These are phyloP conservation scores for Eunapius fragilis DNA, from an alignment of 37 sponge, comb jelly and placozoan genomes.

Conservation along the genomic window DNA sequence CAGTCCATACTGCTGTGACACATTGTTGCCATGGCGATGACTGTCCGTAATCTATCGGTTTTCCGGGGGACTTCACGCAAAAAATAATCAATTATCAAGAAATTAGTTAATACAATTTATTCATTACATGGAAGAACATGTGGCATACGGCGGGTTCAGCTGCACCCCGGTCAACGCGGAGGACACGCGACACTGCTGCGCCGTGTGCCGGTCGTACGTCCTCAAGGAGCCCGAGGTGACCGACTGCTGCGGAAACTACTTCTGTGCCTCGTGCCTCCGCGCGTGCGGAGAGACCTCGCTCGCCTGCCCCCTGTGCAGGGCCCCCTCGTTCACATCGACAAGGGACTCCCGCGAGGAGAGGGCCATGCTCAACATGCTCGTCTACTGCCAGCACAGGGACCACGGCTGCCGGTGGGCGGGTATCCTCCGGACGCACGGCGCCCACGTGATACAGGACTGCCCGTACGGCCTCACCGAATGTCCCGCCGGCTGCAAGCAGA, in stretches of 20 bases:
- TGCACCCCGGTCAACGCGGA: slow-evolving; percentile 12
- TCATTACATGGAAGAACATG: neutral
- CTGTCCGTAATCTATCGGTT: neutral
- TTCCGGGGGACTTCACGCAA: neutral
- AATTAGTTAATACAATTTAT: neutral
- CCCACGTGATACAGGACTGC: neutral
- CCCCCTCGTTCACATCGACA: neutral
- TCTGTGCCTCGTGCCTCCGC: slow-evolving; percentile 8
- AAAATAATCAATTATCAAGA: no score
- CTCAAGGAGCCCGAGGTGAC: slow-evolving; percentile 20
- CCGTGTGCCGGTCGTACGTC: slow-evolving; percentile 4
- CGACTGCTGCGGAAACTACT: slow-evolving; percentile 31
- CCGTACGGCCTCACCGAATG: slow-evolving; percentile 3
- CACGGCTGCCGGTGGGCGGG: slow-evolving; percentile 25
- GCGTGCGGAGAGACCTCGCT: neutral
- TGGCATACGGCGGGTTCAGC: slow-evolving; percentile 21
- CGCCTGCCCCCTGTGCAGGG: slow-evolving; percentile 21
- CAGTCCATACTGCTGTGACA: no score
- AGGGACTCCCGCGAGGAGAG: slow-evolving; percentile 7
- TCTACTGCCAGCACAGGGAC: neutral
- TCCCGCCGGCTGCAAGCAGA: neutral
- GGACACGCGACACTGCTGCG: neutral
- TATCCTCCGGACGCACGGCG: neutral
- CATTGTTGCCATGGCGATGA: neutral
- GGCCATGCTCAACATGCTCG: neutral